Evolutionary conservation across 2,888 invertebrate species (phyloP), one percentile per base, ranked within the genome.

Genomic region (Unio pictorum): DNA sequence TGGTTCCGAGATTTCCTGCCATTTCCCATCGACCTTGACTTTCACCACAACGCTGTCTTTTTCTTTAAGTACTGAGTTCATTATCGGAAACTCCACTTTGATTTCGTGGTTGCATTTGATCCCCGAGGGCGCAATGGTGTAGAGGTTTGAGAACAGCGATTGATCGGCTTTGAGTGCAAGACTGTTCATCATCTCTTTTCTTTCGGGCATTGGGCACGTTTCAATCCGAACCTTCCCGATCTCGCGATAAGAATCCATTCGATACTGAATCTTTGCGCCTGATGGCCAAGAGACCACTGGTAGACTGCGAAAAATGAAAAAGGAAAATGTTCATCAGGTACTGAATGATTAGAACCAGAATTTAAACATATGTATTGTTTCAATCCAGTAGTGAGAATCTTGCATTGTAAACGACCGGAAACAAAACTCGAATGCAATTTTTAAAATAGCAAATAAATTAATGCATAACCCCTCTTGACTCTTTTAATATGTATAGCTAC

Each of bases 1-100:
- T 18, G 70, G 58, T 54, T 74, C 66, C 55, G 74, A 72, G 1
- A 73, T 23, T 8, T 78, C 76, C n/a, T 61, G 70, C 79, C 79
- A 79, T 55, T 58, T 45, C 17, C 77, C 81, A 28, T 74, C 75
- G 17, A 58, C 57, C 60, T 77, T 78, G 15, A 76, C 61, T 56
- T 74, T 77, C 1, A 79, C 59, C 20, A 67, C 66, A 7, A 79
- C 67, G n/a, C 63, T 60, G 1, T 64, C 61, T 6, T 28, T 60
- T 18, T 63, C 70, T 6, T 45, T 23, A 5, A 55, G 11, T 3
- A 28, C 64, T 17, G 58, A 20, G 28, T 62, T 55, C 23, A 64
- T 61, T 20, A 76, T 55, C 55, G 76, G 76, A 23, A 76, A 68
- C 55, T 70, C 64, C 34, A 76, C 61, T 1, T 60, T 74, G 1